Base-by-base conservation (phyloP, 2,888 invertebrate genomes). In the Andrena flavipes region DNA sequence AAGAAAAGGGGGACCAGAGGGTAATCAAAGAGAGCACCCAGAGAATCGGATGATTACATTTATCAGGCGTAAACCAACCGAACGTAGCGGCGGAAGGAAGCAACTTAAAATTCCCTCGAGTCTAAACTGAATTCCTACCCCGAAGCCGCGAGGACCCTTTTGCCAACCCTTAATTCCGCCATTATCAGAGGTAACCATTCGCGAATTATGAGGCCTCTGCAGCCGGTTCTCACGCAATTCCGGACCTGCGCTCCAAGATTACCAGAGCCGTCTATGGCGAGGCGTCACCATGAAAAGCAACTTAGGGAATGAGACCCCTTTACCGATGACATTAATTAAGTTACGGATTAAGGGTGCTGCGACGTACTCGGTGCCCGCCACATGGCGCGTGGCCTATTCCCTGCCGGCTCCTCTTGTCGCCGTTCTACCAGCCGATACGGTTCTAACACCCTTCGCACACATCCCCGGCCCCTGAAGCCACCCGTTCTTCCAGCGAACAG, bases 271-370 rank as follows among this genome's bases (percentile, higher is more conserved):
- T 73, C 83, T 69, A 71, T 67, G 70, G 56, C 71, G 60, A 65
- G 76, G 74, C 74, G 77, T 81, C 67, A 81, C 70, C 74, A 30
- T 85, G 84, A 74, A 81, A 84, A 82, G 72, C 75, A 82, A 82
- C 76, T 85, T 51, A 54, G 51, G 65, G 60, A 59, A 71, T 63
- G 60, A n/a, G 72, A 54, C 16, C 64, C 73, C 69, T 82, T 75
- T 64, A 67, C 71, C 82, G 82, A 85, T 82, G 78, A 85, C 85
- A 85, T 85, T 85, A 85, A 85, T 85, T 85, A 85, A 85, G 82
- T 85, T 82, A 85, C 82, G 70, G 85, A 85, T 82, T 85, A 85
- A 85, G 85, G 78, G 74, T 68, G 62, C 70, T 62, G 42, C 73
- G 33, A 80, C 75, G 76, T 76, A 80, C 71, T 84, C 68, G 60